Evolutionary conservation across 1,140 invertebrate genomes (phyloP).

Genomic region (Fopius arisanus): DNA sequence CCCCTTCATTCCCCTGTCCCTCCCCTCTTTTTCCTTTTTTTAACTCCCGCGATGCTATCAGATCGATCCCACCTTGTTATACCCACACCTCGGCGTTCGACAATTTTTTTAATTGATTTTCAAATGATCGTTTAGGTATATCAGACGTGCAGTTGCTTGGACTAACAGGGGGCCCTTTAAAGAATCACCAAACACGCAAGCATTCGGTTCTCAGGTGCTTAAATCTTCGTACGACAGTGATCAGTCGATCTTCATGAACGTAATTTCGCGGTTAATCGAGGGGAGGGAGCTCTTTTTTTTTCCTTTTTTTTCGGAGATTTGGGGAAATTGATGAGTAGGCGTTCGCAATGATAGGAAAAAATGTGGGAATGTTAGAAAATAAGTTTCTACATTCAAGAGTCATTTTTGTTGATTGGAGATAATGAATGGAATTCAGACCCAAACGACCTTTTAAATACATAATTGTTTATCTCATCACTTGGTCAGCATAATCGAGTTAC

Average conservation of each 20-base stretch:
- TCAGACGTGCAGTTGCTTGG: neutral
- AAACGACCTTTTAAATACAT: too few relatives aligned
- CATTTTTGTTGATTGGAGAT: too few relatives aligned
- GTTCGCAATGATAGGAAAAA: too few relatives aligned
- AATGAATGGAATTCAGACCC: too few relatives aligned
- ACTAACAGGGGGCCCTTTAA: neutral
- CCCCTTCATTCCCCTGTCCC: neutral
- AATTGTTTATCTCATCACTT: too few relatives aligned
- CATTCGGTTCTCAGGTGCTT: neutral
- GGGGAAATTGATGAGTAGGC: too few relatives aligned
- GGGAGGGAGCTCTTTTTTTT: too few relatives aligned
- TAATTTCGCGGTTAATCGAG: neutral
- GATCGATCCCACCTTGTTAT: constrained; percentile 8
- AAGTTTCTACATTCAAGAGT: too few relatives aligned
- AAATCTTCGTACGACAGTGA: neutral
- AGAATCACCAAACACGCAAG: neutral
- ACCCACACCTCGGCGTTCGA: neutral
- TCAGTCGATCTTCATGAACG: neutral
- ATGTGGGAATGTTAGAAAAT: neutral
- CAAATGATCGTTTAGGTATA: neutral
- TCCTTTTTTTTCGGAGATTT: too few relatives aligned
- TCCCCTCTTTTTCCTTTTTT: neutral
- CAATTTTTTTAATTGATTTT: constrained; percentile 30
- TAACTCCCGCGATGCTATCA: neutral
- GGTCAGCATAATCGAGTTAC: too few relatives aligned